phyloP scores from a whole-genome alignment of 2,113 vertebrate species.

The Serinus canaria region DNA sequence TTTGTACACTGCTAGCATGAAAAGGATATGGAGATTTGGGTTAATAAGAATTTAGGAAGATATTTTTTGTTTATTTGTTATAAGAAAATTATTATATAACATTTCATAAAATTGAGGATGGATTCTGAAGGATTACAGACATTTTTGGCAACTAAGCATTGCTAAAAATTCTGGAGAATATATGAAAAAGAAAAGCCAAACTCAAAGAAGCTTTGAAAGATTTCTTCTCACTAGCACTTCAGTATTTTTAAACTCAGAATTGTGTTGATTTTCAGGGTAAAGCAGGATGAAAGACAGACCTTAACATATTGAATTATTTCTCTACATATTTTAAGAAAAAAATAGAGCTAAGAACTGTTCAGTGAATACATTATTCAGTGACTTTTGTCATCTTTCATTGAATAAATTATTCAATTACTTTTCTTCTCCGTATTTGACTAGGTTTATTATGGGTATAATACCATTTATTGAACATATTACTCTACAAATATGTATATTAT shows the following conservation, averaged over 20 bases:
- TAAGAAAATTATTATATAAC: background rate
- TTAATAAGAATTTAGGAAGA: background rate
- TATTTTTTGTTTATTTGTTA: background rate
- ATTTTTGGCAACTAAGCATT: background rate
- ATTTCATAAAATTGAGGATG: background rate
- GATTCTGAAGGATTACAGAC: background rate
- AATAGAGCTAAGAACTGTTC: background rate
- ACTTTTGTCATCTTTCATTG: conserved; percentile 28
- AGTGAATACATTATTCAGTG: conserved; percentile 9
- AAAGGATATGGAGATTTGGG: background rate
- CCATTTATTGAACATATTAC: background rate
- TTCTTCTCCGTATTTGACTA: background rate
- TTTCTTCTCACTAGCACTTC: background rate
- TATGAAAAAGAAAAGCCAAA: background rate
- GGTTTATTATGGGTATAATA: background rate
- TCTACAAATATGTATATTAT: background rate
- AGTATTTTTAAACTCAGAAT: background rate
- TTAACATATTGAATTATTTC: background rate
- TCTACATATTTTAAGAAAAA: background rate
- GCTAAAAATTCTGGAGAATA: background rate
- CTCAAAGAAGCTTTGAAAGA: background rate
- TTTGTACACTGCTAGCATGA: background rate
- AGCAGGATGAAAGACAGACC: background rate
- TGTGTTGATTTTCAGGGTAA: background rate
- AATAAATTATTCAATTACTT: conserved; percentile 31